A percentile compares a stretch with the other conserved stretches of the same genome.
Evolutionary conservation across 2,113 vertebrate species (phyloP).

Genomic region (Onychostoma macrolepis): DNA sequence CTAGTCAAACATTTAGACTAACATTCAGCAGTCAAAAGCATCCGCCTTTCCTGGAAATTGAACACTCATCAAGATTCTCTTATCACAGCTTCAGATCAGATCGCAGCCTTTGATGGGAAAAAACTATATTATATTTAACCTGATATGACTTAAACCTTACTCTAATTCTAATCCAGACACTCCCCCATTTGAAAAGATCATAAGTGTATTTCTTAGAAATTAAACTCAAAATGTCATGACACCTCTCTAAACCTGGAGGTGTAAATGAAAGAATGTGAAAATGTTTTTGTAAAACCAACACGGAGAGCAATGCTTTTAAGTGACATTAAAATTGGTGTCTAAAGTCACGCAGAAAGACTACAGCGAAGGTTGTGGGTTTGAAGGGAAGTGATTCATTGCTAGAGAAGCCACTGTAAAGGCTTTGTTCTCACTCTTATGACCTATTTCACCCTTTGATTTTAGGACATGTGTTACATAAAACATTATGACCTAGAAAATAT

Average conservation of each 20-base stretch:
- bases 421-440: slow-evolving; percentile 56
- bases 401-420: not conserved
- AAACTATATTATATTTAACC: not conserved
- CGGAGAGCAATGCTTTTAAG: not conserved
- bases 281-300: not conserved
- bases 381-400: slow-evolving; percentile 55
- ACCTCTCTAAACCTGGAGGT: not conserved
- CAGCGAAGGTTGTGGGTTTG: slow-evolving; percentile 32
- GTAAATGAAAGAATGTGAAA: not conserved
- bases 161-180: not conserved
- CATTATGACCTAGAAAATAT: slow-evolving; percentile 73
- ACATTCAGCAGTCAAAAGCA: not conserved
- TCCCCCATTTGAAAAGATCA: not conserved
- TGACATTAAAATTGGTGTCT: not conserved
- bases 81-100: slow-evolving; percentile 11
- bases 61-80: not conserved
- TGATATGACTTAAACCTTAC: not conserved
- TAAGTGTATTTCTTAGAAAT: not conserved
- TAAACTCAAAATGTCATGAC: not conserved
- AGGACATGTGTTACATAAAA: slow-evolving; percentile 23
- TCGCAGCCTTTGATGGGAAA: not conserved
- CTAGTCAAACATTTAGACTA: not conserved
- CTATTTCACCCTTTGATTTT: slow-evolving; percentile 57
- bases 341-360: not conserved
- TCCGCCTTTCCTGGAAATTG: not conserved